phyloP scores from a whole-genome alignment of 2,888 invertebrate genomes.

The Tineola bisselliella region DNA sequence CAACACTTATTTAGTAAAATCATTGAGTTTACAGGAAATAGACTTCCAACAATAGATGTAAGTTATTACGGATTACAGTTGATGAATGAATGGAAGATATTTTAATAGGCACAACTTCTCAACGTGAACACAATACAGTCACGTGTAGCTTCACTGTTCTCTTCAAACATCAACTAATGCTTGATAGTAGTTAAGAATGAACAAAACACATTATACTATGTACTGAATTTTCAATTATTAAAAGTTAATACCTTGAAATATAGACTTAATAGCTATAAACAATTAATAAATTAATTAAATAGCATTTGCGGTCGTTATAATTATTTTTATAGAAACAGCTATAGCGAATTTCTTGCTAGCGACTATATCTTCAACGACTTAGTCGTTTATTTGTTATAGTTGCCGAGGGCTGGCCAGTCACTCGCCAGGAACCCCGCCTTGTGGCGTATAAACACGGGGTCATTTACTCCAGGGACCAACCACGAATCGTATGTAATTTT shows the following conservation, averaged over 20 bases:
- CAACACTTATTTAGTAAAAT: background rate
- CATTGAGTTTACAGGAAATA: slow-evolving; percentile 1
- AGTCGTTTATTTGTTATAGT: slow-evolving; percentile 35
- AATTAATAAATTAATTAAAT: background rate
- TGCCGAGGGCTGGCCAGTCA: slow-evolving; percentile 53
- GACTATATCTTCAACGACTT: background rate
- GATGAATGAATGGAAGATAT: background rate
- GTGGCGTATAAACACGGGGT: background rate
- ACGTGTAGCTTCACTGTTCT: background rate
- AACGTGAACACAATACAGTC: background rate
- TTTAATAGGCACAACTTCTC: background rate
- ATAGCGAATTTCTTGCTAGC: background rate
- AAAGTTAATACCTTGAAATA: too few relatives aligned
- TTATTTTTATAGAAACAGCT: background rate
- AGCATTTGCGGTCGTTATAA: background rate
- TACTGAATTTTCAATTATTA: too few relatives aligned
- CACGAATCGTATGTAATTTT: slow-evolving; percentile 5
- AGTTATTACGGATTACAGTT: background rate
- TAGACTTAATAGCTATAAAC: too few relatives aligned
- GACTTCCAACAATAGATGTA: background rate
- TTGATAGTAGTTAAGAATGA: background rate
- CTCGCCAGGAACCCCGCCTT: slow-evolving; percentile 35
- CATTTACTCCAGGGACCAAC: background rate
- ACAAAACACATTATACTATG: background rate
- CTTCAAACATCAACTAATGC: background rate